A percentile compares a stretch with the other conserved stretches of the same genome.
These are phyloP conservation scores for Brachionus manjavacas DNA, from an alignment of 1,140 invertebrate species.

Conservation along the genomic window DNA sequence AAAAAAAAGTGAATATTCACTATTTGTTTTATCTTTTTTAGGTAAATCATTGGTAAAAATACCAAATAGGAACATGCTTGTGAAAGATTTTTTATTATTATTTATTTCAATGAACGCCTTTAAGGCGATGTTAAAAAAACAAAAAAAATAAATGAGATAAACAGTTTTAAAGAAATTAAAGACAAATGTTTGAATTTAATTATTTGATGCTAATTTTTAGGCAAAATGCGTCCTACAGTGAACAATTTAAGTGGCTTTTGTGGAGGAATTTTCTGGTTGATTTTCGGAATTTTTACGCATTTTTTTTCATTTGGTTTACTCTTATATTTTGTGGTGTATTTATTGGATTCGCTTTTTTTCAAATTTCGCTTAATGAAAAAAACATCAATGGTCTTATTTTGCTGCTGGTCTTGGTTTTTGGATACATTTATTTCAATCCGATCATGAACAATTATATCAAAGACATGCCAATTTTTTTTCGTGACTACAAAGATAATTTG, in stretches of 20 bases:
- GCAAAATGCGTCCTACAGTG: background rate
- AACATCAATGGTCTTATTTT: background rate
- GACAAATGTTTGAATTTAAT: too few relatives aligned
- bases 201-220: background rate
- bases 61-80: too few relatives aligned
- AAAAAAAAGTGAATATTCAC: too few relatives aligned
- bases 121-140: too few relatives aligned
- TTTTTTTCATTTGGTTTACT: background rate
- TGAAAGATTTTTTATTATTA: too few relatives aligned
- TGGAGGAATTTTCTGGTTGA: background rate
- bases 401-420: background rate
- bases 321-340: background rate
- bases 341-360: background rate
- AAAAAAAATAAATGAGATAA: too few relatives aligned
- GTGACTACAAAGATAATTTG: slow-evolving; percentile 71
- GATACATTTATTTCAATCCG: background rate
- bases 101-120: too few relatives aligned
- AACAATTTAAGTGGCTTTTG: slow-evolving; percentile 38
- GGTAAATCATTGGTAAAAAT: too few relatives aligned
- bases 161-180: too few relatives aligned
- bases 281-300: background rate
- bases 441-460: background rate
- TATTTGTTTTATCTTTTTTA: background rate
- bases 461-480: slow-evolving; percentile 67
- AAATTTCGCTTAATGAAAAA: background rate